Percentiles rank a stretch among this genome's conserved stretches.
Conservation (phyloP, 2,797 vertebrate genomes). For the Lithobates sylvaticus region DNA sequence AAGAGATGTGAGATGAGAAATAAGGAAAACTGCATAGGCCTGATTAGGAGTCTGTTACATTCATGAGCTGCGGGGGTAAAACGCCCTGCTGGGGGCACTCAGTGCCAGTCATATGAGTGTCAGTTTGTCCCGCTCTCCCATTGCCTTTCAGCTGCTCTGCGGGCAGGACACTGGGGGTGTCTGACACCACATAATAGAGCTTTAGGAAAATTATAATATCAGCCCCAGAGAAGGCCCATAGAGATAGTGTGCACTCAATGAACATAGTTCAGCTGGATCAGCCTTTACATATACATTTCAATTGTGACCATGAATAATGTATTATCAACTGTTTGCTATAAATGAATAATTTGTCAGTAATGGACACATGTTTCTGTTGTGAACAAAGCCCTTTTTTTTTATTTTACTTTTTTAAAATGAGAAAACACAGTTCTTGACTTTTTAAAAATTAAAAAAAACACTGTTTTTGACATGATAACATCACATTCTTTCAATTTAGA, state of each 20-base stretch:
- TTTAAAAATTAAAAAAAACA: not conserved
- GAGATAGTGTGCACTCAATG: conserved; percentile 79
- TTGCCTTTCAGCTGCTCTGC: conserved; percentile 79
- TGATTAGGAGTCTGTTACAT: conserved; percentile 4
- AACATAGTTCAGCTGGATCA: conserved; percentile 76
- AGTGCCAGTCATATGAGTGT: conserved; percentile 78
- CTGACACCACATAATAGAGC: conserved; percentile 78
- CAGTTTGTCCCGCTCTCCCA: conserved; percentile 78
- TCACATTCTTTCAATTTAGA: not conserved
- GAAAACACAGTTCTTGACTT: too few relatives aligned
- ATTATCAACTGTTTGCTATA: conserved; percentile 77
- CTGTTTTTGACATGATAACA: not conserved
- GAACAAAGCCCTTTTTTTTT: not conserved
- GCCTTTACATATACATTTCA: conserved; percentile 75
- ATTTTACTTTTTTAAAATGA: not conserved
- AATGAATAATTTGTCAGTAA: conserved; percentile 61
- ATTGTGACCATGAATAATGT: conserved; percentile 75
- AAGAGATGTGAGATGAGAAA: not conserved
- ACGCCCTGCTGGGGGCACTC: conserved; percentile 69
- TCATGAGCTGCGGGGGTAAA: conserved; percentile 45
- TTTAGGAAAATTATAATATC: conserved; percentile 85
- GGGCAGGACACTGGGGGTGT: conserved; percentile 80
- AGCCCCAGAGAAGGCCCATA: conserved; percentile 77
- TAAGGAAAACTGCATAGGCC: not conserved
- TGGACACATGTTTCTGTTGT: conserved; percentile 17